Conservation (phyloP, 2,797 vertebrate genomes). For the Clarias fuscus region DNA sequence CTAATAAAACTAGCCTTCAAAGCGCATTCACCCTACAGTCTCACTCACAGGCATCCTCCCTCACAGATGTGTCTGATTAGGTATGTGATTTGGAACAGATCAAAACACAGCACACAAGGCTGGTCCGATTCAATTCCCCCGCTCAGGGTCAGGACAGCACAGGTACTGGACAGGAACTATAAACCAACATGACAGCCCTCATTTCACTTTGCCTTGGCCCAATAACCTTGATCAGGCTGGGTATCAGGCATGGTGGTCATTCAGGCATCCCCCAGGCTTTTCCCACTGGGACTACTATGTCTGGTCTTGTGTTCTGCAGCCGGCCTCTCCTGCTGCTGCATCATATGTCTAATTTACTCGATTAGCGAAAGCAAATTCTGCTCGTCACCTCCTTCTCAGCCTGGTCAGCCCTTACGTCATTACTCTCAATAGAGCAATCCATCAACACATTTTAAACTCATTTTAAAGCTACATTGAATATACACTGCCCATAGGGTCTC, state of each 20-base stretch:
- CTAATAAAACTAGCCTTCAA: conserved; percentile 26
- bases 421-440: conserved; percentile 23
- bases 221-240: conserved; percentile 73
- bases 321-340: conserved; percentile 48
- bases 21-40: background rate
- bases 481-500: background rate
- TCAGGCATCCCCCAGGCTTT: conserved; percentile 59
- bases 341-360: conserved; percentile 70
- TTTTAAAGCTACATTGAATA: background rate
- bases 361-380: conserved; percentile 71
- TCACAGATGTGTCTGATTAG: conserved; percentile 70
- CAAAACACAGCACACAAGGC: conserved; percentile 28
- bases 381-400: conserved; percentile 45
- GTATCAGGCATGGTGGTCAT: conserved; percentile 73
- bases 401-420: conserved; percentile 25
- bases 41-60: conserved; percentile 54
- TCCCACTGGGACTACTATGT: conserved; percentile 52
- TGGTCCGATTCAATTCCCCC: conserved; percentile 35
- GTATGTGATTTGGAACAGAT: conserved; percentile 36
- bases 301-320: conserved; percentile 27
- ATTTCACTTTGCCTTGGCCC: conserved; percentile 69
- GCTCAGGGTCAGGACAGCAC: conserved; percentile 47
- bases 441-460: conserved; percentile 7
- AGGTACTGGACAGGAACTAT: conserved; percentile 63
- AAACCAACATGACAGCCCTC: conserved; percentile 69